phyloP scores from a whole-genome alignment of 2,113 vertebrate species.

The Edolisoma coerulescens region DNA sequence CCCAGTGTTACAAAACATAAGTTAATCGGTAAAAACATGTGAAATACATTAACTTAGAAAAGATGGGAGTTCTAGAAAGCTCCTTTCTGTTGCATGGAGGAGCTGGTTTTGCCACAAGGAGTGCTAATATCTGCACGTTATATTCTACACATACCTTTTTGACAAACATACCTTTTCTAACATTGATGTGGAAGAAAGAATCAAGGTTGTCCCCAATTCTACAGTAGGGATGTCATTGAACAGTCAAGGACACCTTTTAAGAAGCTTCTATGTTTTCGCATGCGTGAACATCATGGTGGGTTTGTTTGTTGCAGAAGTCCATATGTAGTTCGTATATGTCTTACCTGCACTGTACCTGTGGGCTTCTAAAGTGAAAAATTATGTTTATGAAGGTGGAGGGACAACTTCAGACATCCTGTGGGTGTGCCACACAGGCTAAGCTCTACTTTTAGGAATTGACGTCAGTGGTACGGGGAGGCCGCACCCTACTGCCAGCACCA shows the following conservation, averaged over 20 bases:
- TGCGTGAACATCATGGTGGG: accelerated
- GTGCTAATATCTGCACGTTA: not conserved
- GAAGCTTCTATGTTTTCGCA: not conserved
- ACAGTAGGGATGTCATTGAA: not conserved
- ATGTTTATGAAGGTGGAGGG: constrained; percentile 42
- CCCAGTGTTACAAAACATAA: not conserved
- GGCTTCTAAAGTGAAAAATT: not conserved
- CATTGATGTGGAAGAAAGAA: not conserved
- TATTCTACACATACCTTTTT: not conserved
- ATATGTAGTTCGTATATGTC: accelerated
- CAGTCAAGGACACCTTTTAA: not conserved
- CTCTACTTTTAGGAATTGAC: constrained; percentile 60
- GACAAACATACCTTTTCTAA: not conserved
- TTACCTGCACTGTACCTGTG: constrained; percentile 9
- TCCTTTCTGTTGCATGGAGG: not conserved
- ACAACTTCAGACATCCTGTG: constrained; percentile 47
- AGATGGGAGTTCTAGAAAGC: accelerated
- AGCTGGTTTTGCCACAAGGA: not conserved
- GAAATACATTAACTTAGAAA: not conserved
- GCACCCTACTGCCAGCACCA: constrained; percentile 39
- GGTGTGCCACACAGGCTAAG: constrained; percentile 43
- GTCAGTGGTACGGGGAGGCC: constrained; percentile 25
- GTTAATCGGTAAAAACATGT: not conserved
- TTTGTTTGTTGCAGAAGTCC: not conserved
- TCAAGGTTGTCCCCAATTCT: not conserved